Base-by-base conservation (phyloP, 2,888 invertebrate genomes). In the Sarcophaga variegata region DNA sequence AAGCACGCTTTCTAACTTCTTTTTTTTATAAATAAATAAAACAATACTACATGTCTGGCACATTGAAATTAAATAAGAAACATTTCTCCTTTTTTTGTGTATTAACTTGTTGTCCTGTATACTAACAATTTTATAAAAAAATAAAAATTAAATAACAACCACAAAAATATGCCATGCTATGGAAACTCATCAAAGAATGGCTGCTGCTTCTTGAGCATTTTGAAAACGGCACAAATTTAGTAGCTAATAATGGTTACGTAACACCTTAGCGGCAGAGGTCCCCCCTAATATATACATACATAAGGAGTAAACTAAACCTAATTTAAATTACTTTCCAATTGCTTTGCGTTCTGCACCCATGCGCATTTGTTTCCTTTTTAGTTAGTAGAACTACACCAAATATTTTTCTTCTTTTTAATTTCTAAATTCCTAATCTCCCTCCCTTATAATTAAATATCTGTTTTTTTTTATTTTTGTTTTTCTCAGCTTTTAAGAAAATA, bases 11-110 rank as follows among this genome's bases (percentile, higher is more conserved):
- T 84, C 74, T 60, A 17, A 74, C 63, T 83, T 81, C 60, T 77
- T 69, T 72, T 72, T 82, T 78, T 77, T 49, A 37, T 17, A 70
- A 54, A 71, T 59, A 74, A 84, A 70, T 71, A 69, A 72, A 78
- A 81, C 17, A 66, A 70, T 71, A 75, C 69, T 17, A 63, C 47
- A 82, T 85, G 88, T 86, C 88, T 84, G 88, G 86, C 84, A 86
- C 86, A 88, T 86, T 63, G 60, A 81, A 82, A 70, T 67, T 5
- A 64, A 49, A 49, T 3, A 49, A 20, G 5, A 71, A 82, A 70
- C 59, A 76, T 20, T 45, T 3, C 2, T 66, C n/a, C 47, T 66
- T 0, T 67, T 49, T 64, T 62, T 81, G n/a, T 60, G 64, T 47
- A 81, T 37, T 37, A 37, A 37, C 37, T 8, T 54, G 2, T 49